Conservation (phyloP, 2,797 vertebrate genomes). For the Oophaga sylvatica region DNA sequence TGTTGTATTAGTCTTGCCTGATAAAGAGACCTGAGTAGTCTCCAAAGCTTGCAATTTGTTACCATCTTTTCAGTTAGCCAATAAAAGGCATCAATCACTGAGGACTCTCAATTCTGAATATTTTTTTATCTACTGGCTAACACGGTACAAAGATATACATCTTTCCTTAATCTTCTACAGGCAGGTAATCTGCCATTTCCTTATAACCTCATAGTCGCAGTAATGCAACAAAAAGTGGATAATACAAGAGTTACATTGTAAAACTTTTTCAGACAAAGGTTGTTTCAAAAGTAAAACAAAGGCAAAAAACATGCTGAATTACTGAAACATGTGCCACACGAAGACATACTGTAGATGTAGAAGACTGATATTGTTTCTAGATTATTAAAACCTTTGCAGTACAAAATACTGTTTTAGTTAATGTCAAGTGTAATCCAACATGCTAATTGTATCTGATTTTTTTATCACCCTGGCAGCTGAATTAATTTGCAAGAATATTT, state of each 20-base stretch:
- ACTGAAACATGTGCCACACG: background rate
- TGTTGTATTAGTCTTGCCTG: too few relatives aligned
- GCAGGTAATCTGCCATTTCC: background rate
- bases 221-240: background rate
- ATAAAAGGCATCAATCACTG: too few relatives aligned
- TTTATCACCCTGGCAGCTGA: conserved; percentile 55
- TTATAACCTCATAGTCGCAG: background rate
- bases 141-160: too few relatives aligned
- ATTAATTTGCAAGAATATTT: conserved; percentile 66
- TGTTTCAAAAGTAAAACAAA: background rate
- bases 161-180: too few relatives aligned
- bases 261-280: background rate
- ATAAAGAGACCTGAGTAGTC: too few relatives aligned
- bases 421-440: background rate
- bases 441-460: conserved; percentile 13
- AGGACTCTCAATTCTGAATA: too few relatives aligned
- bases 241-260: background rate
- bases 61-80: too few relatives aligned
- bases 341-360: background rate
- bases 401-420: conserved; percentile 14
- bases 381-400: background rate
- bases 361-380: background rate
- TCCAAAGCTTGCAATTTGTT: too few relatives aligned
- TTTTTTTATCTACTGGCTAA: too few relatives aligned
- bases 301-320: background rate